Percentiles rank a stretch among this genome's conserved stretches.
phyloP scores from a whole-genome alignment of 2,797 vertebrate genomes.

The Lacerta viridis region DNA sequence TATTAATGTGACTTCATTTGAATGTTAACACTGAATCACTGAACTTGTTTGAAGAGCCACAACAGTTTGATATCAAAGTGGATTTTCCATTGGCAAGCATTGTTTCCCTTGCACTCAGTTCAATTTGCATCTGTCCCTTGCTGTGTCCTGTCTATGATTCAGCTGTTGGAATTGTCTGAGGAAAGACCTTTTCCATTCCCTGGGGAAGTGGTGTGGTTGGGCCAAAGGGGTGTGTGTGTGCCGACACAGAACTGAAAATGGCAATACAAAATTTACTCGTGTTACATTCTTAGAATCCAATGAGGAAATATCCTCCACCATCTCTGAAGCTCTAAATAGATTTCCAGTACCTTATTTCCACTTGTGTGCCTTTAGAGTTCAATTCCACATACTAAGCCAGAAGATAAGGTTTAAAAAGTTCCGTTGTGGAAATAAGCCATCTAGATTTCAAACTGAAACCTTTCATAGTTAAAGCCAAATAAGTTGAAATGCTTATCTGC shows the following conservation, averaged over 20 bases:
- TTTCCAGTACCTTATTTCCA: slow-evolving; percentile 79
- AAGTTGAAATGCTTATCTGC: slow-evolving; percentile 38
- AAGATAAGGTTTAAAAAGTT: slow-evolving; percentile 77
- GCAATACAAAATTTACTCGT: slow-evolving; percentile 73
- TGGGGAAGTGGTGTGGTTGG: slow-evolving; percentile 54
- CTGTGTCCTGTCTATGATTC: slow-evolving; percentile 54
- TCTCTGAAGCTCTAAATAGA: slow-evolving; percentile 74
- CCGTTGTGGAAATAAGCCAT: slow-evolving; percentile 63
- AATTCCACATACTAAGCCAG: slow-evolving; percentile 74
- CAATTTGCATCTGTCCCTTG: slow-evolving; percentile 45
- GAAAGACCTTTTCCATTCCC: slow-evolving; percentile 61
- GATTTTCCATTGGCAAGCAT: slow-evolving; percentile 41
- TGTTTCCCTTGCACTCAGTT: slow-evolving; percentile 24
- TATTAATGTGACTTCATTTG: neutral
- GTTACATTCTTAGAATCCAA: slow-evolving; percentile 60
- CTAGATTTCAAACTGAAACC: neutral
- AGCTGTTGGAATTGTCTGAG: slow-evolving; percentile 67
- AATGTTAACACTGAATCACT: neutral
- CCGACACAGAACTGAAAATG: slow-evolving; percentile 68
- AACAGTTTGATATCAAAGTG: slow-evolving; percentile 21
- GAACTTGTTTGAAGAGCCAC: slow-evolving; percentile 32
- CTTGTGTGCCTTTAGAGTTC: slow-evolving; percentile 72
- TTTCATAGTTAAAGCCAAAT: neutral
- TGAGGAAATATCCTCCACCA: slow-evolving; percentile 42
- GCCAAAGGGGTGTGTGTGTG: slow-evolving; percentile 57